Percentiles rank a stretch among this genome's conserved stretches.
These are phyloP conservation scores for Beroe forskalii DNA, from an alignment of 37 sponge, comb jelly and placozoan genomes.

Conservation along the genomic window DNA sequence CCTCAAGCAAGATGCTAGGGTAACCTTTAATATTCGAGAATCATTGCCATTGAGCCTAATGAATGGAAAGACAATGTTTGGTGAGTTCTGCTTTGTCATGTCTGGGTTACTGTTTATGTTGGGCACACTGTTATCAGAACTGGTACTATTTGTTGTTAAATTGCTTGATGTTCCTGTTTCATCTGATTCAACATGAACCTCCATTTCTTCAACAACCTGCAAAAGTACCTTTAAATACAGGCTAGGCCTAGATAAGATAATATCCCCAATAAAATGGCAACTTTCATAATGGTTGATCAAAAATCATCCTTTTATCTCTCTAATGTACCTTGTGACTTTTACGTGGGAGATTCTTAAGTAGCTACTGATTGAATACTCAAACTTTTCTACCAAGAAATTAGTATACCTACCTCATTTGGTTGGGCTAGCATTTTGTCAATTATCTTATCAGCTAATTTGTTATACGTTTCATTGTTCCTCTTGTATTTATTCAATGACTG, in stretches of 20 bases:
- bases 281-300: too few species aligned
- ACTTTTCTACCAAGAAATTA: too few species aligned
- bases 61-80: slow-evolving; percentile 43
- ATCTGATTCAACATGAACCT: not conserved
- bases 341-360: too few species aligned
- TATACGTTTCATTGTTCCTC: not conserved
- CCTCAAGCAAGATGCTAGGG: too few species aligned
- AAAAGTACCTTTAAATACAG: too few species aligned
- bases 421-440: not conserved
- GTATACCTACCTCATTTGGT: not conserved
- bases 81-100: not conserved
- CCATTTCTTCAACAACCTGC: not conserved
- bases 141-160: not conserved
- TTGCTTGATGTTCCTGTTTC: not conserved
- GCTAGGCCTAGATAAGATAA: too few species aligned
- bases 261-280: not conserved
- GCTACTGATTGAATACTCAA: too few species aligned
- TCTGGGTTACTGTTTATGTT: not conserved
- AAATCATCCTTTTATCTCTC: too few species aligned
- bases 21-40: slow-evolving; percentile 28
- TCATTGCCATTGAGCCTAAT: slow-evolving; percentile 31
- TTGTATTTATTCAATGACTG: not conserved
- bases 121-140: not conserved
- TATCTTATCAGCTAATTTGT: slow-evolving; percentile 22
- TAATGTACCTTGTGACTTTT: too few species aligned